These are phyloP conservation scores for Antechinus flavipes DNA, from an alignment of 2,113 vertebrate genomes.

Conservation along the genomic window DNA sequence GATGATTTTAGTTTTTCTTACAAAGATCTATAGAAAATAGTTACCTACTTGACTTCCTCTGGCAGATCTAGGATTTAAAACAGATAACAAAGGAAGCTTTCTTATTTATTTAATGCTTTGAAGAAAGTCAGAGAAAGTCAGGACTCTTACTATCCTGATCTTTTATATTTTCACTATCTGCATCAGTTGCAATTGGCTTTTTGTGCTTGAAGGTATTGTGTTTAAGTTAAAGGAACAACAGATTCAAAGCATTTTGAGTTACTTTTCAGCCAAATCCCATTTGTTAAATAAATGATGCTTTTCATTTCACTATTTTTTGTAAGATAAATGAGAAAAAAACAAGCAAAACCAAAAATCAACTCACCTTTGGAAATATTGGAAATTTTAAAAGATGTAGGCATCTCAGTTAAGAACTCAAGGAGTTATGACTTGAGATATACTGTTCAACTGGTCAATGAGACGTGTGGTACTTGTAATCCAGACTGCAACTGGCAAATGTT, in stretches of 20 bases:
- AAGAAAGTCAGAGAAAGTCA: slow-evolving; percentile 37
- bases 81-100: slow-evolving; percentile 65
- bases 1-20: slow-evolving; percentile 80
- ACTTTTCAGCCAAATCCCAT: slow-evolving; percentile 10
- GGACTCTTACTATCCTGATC: background rate
- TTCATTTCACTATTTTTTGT: background rate
- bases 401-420: slow-evolving; percentile 9
- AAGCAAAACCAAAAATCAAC: slow-evolving; percentile 20
- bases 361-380: background rate
- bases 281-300: slow-evolving; percentile 40
- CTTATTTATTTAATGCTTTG: slow-evolving; percentile 43
- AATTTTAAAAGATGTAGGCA: slow-evolving; percentile 2
- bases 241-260: slow-evolving; percentile 40
- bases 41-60: slow-evolving; percentile 75
- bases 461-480: background rate
- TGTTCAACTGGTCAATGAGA: background rate
- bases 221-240: slow-evolving; percentile 9
- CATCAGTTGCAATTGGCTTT: slow-evolving; percentile 31
- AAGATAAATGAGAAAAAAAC: background rate
- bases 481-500: background rate
- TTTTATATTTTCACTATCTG: slow-evolving; percentile 39
- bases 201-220: slow-evolving; percentile 30
- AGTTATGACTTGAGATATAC: background rate
- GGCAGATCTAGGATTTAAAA: slow-evolving; percentile 74
- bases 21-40: slow-evolving; percentile 72